Conservation (phyloP, 2,888 invertebrate genomes). For the Morpho achilles region DNA sequence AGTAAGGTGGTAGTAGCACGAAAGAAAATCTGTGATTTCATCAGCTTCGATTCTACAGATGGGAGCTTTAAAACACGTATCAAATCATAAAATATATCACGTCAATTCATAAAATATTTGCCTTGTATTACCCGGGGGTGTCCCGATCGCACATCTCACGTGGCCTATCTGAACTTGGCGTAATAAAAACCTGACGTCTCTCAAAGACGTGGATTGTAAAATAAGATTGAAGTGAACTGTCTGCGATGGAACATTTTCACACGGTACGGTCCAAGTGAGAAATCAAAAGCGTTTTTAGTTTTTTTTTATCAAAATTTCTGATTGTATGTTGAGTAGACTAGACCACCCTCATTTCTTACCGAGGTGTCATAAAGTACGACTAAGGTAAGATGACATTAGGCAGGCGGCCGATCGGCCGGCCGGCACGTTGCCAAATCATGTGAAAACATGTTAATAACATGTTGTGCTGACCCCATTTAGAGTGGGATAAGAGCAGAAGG, state of each 20-base stretch:
- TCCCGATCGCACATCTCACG: conserved; percentile 20
- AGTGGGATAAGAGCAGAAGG: no score
- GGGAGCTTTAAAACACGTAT: conserved; percentile 6
- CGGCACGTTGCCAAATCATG: no score
- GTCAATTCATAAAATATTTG: conserved; percentile 13
- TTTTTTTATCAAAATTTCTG: no score
- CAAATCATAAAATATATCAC: conserved; percentile 17
- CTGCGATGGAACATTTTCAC: conserved; percentile 46
- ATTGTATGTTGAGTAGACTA: no score
- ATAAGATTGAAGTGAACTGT: conserved; percentile 57
- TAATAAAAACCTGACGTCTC: conserved; percentile 50
- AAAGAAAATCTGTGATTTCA: no score
- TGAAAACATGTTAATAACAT: no score
- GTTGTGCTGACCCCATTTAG: no score
- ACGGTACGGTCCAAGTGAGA: conserved; percentile 26
- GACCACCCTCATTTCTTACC: no score
- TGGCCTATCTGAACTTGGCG: conserved; percentile 27
- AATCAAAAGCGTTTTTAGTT: background rate
- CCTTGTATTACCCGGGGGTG: conserved; percentile 13
- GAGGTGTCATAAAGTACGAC: no score
- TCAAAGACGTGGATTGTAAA: conserved; percentile 57
- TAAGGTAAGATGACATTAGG: no score
- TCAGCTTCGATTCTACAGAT: background rate
- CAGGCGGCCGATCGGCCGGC: no score
- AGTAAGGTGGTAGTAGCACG: no score